Base-by-base conservation (phyloP, 2,113 vertebrate species). In the Melozone crissalis region DNA sequence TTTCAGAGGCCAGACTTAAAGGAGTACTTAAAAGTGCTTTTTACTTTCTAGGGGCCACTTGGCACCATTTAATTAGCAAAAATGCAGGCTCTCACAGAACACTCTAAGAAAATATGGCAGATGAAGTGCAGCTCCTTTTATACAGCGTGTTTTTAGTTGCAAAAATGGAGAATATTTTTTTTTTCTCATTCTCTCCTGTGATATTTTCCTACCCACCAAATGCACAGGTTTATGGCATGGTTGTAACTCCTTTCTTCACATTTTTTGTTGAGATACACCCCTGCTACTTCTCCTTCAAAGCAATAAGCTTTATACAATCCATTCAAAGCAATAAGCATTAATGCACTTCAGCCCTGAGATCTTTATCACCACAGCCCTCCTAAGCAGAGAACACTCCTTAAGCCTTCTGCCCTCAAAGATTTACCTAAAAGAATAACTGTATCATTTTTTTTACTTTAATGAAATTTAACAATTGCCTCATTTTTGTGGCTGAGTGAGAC, bases 321-420 rank as follows among this genome's bases (percentile, higher is more conserved):
- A 15, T 37, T 76, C 47, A 51, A 58, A 75, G 43, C 28, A 78
- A 46, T 4, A 57, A 69, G 18, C 13, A 18, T 33, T 20, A 62
- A 69, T 15, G 9, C 9, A 78, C 14, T 41, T 19, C 3, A 69
- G 55, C 22, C 49, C 35, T 49, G n/a, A 88, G 31, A 57, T 68
- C 9, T 3, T 0, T 23, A 44, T 30, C 35, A 41, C 21, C 11
- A 1, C 18, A 52, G 49, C 46, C 37, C 16, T 6, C 14, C 3
- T 49, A 28, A 74, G 65, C 26, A 47, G 30, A 49, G 22, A 24
- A 44, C 33, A 24, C 2, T 73, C 51, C 28, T 77, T 30, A 57
- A 76, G 16, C 15, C 57, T 66, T 62, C 75, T 67, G 33, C 21
- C n/a, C 27, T 84, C 24, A 57, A n/a, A 69, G 27, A 52, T 44